Conservation (phyloP, 2,888 invertebrate species). For the Heteropelma amictum region DNA sequence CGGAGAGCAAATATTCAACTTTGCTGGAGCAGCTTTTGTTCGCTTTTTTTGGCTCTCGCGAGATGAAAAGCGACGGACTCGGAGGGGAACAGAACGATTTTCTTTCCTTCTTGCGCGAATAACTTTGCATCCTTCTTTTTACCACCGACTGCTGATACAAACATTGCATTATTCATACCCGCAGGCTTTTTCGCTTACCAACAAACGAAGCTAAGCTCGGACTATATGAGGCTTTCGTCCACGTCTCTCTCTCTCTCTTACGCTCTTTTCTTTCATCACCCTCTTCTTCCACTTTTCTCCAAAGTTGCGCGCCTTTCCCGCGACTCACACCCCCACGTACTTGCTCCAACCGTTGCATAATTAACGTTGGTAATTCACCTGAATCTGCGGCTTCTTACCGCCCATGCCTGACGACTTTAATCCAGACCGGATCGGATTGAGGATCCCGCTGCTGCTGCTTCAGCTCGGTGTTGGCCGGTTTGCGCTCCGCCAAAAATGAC, state of each 20-base stretch:
- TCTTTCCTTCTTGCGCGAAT: conserved; percentile 43
- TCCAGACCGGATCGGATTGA: conserved; percentile 49
- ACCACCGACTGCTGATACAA: conserved; percentile 64
- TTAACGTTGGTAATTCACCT: conserved; percentile 65
- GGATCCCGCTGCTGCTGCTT: neutral
- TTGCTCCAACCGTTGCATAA: conserved; percentile 61
- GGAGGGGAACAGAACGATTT: neutral
- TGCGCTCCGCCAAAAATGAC: conserved; percentile 10
- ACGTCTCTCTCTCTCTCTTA: conserved; percentile 35
- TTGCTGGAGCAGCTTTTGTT: conserved; percentile 2
- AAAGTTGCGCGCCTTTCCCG: conserved; percentile 2
- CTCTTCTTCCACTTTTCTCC: neutral
- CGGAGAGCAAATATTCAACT: no score
- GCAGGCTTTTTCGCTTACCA: conserved; percentile 55
- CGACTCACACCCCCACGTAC: conserved; percentile 2
- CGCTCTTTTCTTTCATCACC: neutral
- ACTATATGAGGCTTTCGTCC: conserved; percentile 58
- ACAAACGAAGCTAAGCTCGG: conserved; percentile 53
- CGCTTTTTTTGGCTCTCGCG: neutral
- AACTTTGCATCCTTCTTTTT: conserved; percentile 57
- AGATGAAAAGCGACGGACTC: neutral
- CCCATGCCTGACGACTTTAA: conserved; percentile 47
- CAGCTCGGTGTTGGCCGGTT: conserved; percentile 6
- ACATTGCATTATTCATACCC: conserved; percentile 68
- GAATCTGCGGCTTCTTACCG: conserved; percentile 41